Evolutionary conservation across 2,113 vertebrate genomes (phyloP), one percentile per base, ranked within the genome.

Genomic region (Solea senegalensis): DNA sequence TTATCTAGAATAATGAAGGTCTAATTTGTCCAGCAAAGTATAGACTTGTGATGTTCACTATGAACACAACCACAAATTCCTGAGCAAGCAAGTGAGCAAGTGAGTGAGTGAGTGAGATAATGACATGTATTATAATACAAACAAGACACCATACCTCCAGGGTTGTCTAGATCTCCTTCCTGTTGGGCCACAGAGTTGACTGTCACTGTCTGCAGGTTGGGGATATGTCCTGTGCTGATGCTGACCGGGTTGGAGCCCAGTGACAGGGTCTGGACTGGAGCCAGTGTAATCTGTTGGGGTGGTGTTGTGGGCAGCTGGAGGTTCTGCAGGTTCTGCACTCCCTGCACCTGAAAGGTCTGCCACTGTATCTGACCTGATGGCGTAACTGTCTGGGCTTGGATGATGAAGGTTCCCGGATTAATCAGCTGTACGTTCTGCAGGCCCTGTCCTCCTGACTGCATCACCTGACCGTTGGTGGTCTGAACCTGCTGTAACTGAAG

Each of bases 261-360:
- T 12, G 97, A 97, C 81, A 99, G 95, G 27, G 98, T 97, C 91
- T 98, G 98, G 84, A 99, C 95, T 50, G 98, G 97, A 45, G 97
- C 97, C 86, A 99, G 92, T 53, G 98, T 99, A 88, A 99, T 98
- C 88, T 99, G 98, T 86, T 99, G 97, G 75, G 96, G 92, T 69
- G 95, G 95, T 34, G 96, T 94, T 83, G 96, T 96, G 85, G 97
- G 96, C 89, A 99, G 95, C 93, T 99, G 97, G 76, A 99, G 94
- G 89, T 99, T 99, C 92, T 99, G 98, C 83, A 99, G 95, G 86
- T 98, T 98, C 88, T 99, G 98, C 66, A 99, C 96, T 69, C 97
- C 97, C 90, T 99, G 98, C 83, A 99, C 97, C 95, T 99, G 98
- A 94, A 99, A 99, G 49, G 98, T 99, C 86, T 99, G 98, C 98